Evolutionary conservation across 2,888 invertebrate genomes (phyloP).

Genomic region (Machimus atricapillus): DNA sequence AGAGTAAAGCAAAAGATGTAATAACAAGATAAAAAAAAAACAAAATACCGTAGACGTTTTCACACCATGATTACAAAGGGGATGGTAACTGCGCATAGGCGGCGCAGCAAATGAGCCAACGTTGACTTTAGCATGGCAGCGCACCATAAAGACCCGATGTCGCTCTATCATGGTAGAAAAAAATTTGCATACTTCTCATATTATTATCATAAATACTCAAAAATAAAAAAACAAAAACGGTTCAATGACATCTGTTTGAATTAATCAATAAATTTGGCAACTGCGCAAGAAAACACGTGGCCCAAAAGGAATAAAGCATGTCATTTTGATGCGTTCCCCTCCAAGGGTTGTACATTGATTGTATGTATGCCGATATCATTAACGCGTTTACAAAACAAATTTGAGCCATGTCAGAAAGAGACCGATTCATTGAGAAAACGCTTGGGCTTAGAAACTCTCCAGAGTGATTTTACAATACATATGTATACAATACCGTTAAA

Average conservation of each 20-base stretch:
- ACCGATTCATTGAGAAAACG: not conserved
- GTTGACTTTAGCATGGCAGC: not conserved
- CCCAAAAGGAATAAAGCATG: conserved; percentile 31
- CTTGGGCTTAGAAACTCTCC: not conserved
- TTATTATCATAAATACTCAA: not conserved
- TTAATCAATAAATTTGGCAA: conserved; percentile 47
- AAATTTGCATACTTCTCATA: not conserved
- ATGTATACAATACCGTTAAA: not conserved
- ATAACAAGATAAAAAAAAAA: not conserved
- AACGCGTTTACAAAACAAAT: not conserved
- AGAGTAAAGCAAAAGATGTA: not conserved
- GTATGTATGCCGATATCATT: not conserved
- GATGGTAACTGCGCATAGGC: not conserved
- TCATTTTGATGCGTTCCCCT: not conserved
- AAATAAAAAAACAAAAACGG: conserved; percentile 6
- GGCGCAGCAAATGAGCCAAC: not conserved
- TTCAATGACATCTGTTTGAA: conserved; percentile 33
- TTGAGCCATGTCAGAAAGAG: not conserved
- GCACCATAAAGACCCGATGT: not conserved
- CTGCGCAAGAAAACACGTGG: conserved; percentile 49
- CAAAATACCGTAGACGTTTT: not conserved
- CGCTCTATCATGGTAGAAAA: not conserved
- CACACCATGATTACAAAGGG: not conserved
- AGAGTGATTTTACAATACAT: not conserved
- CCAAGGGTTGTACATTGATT: not conserved